Conservation (phyloP, 2,797 vertebrate genomes). For the Poecilia wingei region DNA sequence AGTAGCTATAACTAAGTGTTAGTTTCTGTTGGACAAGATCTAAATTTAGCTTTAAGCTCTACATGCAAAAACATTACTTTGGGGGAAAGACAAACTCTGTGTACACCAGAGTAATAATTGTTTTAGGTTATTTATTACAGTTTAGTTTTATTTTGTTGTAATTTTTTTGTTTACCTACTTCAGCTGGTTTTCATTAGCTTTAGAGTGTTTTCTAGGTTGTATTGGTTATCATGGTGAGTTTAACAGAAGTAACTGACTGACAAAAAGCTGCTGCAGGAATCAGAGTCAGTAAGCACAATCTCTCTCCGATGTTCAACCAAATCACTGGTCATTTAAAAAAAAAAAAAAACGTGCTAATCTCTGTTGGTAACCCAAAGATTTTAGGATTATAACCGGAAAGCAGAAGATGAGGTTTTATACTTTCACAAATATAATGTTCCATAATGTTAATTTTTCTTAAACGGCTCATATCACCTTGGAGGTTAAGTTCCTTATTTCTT, state of each 20-base stretch:
- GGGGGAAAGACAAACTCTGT: too few relatives aligned
- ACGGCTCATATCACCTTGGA: background rate
- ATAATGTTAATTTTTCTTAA: background rate
- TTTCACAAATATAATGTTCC: background rate
- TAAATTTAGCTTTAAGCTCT: background rate
- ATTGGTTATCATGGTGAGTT: background rate
- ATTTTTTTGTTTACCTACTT: too few relatives aligned
- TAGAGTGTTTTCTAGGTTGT: too few relatives aligned
- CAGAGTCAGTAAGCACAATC: background rate
- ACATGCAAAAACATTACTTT: background rate
- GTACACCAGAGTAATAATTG: too few relatives aligned
- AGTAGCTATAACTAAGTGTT: background rate
- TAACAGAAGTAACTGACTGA: background rate
- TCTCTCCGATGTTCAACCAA: background rate
- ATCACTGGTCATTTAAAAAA: background rate
- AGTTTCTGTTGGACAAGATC: background rate
- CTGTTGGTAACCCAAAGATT: background rate
- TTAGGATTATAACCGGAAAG: background rate
- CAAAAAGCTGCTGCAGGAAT: constrained; percentile 6
- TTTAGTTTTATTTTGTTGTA: too few relatives aligned
- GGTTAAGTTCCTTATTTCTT: background rate
- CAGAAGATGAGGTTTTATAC: background rate
- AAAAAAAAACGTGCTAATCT: background rate
- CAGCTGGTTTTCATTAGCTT: too few relatives aligned
- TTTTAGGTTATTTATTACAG: too few relatives aligned